A percentile compares a stretch with the other conserved stretches of the same genome.
Evolutionary conservation across 2,888 invertebrate species (phyloP).

Genomic region (Pyralis farinalis): DNA sequence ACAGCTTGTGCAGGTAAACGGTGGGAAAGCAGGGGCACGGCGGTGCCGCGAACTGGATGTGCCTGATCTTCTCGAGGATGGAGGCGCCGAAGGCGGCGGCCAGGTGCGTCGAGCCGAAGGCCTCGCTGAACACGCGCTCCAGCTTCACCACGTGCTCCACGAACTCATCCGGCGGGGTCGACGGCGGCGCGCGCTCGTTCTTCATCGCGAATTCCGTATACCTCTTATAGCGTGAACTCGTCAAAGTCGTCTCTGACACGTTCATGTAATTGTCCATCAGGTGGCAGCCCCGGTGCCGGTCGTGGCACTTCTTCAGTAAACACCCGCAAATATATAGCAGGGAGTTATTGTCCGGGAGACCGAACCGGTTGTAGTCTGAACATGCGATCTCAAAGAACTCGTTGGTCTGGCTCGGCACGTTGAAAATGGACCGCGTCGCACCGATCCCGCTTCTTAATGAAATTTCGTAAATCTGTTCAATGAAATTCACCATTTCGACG

Average conservation of each 20-base stretch:
- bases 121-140: constrained; percentile 8
- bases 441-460: neutral
- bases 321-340: constrained; percentile 5
- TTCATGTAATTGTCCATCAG: neutral
- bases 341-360: neutral
- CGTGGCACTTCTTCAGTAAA: constrained; percentile 6
- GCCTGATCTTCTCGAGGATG: constrained; percentile 8
- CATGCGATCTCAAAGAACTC: neutral
- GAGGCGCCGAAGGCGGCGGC: constrained; percentile 5
- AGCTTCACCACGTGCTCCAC: constrained; percentile 8
- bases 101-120: constrained; percentile 6
- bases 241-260: too few relatives aligned
- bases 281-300: constrained; percentile 3
- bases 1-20: constrained; percentile 10
- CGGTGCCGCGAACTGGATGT: neutral
- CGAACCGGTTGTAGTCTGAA: neutral
- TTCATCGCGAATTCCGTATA: too few relatives aligned
- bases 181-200: too few relatives aligned
- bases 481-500: neutral
- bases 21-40: constrained; percentile 12
- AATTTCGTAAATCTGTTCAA: constrained; percentile 4
- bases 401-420: neutral
- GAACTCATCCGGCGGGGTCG: too few relatives aligned
- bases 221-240: too few relatives aligned
- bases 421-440: neutral